These are phyloP conservation scores for Cranoglanis bouderius DNA, from an alignment of 2,113 vertebrate genomes.

Conservation along the genomic window DNA sequence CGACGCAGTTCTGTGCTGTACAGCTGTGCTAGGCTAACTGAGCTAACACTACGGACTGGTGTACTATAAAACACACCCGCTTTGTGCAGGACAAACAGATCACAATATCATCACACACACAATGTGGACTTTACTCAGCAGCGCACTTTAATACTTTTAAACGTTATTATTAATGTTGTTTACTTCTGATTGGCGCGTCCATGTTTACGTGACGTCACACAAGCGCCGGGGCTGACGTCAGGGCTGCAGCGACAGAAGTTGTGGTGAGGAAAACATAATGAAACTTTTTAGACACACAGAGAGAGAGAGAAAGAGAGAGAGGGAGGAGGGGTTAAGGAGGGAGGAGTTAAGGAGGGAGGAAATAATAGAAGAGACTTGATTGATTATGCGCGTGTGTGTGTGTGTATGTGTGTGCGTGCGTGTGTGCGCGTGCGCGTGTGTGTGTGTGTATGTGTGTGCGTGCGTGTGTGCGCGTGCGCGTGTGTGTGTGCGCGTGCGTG, in stretches of 20 bases:
- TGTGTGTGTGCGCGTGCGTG: too few relatives aligned
- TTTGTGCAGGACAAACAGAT: background rate
- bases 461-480: too few relatives aligned
- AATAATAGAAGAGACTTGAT: background rate
- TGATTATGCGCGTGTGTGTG: background rate
- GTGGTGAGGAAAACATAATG: background rate
- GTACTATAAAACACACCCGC: too few relatives aligned
- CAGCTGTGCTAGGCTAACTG: background rate
- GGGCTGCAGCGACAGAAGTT: background rate
- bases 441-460: too few relatives aligned
- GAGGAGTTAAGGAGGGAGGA: too few relatives aligned
- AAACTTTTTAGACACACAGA: background rate
- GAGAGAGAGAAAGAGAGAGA: background rate
- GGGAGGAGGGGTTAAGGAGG: too few relatives aligned
- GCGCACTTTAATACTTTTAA: background rate
- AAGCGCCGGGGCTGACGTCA: background rate
- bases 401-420: too few relatives aligned
- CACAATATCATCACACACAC: background rate
- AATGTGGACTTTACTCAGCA: background rate
- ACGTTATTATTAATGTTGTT: background rate
- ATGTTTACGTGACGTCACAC: background rate
- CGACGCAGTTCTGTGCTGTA: background rate
- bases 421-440: too few relatives aligned
- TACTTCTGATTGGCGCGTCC: background rate
- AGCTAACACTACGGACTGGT: background rate